These are phyloP conservation scores for Homarus americanus DNA, from an alignment of 1,140 invertebrate species.

Conservation along the genomic window DNA sequence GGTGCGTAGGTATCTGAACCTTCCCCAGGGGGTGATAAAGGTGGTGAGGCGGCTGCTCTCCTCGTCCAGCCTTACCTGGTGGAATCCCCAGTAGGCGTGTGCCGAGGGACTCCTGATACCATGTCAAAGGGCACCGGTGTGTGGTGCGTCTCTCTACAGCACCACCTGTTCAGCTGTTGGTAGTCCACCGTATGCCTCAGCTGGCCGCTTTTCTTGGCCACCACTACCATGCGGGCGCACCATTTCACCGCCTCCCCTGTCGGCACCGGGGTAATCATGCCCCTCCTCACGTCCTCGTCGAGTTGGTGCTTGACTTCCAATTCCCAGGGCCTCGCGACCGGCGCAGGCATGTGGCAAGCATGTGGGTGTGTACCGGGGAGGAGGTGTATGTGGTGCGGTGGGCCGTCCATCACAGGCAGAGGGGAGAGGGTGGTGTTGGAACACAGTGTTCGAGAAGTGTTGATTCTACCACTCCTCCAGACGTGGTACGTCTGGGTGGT, in stretches of 20 bases:
- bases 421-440: not conserved
- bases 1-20: not conserved
- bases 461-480: not conserved
- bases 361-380: not conserved
- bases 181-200: not conserved
- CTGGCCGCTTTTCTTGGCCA: not conserved
- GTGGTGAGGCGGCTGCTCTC: no score
- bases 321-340: not conserved
- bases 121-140: not conserved
- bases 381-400: not conserved
- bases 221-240: no score
- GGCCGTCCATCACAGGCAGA: constrained; percentile 1
- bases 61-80: not conserved
- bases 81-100: not conserved
- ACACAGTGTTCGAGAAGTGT: not conserved
- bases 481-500: not conserved
- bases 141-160: not conserved
- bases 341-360: not conserved
- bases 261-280: not conserved
- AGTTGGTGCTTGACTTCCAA: not conserved
- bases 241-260: not conserved
- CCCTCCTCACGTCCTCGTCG: not conserved
- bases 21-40: constrained; percentile 6
- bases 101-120: no score
- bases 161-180: not conserved